Evolutionary conservation across 2,888 invertebrate species (phyloP), one percentile per base, ranked within the genome.

Genomic region (Rhogogaster chlorosoma): DNA sequence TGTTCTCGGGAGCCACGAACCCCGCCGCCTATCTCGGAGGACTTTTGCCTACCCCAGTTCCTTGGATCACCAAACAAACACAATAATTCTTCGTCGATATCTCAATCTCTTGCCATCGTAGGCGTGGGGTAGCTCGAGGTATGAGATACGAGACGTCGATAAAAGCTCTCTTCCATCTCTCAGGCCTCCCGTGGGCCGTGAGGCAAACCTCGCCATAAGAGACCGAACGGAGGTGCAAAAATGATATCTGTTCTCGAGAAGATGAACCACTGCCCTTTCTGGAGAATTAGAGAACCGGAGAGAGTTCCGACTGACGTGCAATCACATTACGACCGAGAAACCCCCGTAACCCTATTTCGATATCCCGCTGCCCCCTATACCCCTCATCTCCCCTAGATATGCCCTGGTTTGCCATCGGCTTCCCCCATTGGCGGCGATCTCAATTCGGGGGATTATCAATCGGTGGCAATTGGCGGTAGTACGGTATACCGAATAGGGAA

Each of bases 341-440:
- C 88, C 86, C 85, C 89, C 88, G 90, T 90, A 90, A 90, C 90
- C 89, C 91, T 91, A 90, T 91, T 90, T 89, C 90, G 90, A 90
- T 89, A 61, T 80, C 67, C 83, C 83, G 53, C 22, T 36, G 12
- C 45, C 26, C 83, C 49, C 22, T 42, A 15, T 15, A 12, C 26
- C 26, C 45, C 42, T 45, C 22, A 22, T 12, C 78, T 36, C 64
- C 42, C 6, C n/a, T 80, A 22, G 15, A 22, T 82, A 61, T 53
- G 22, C 49, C 82, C 45, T n/a, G 38, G 67, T 32, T 61, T 26
- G 29, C 38, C 61, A 82, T 45, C 70, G 36, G 26, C 36, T 22
- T 26, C 53, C 67, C 45, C 80, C 57, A 38, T 61, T 36, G 38
- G 57, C 12, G 36, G 36, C 45, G 49, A 67, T 71, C 83, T 32